A percentile compares a stretch with the other conserved stretches of the same genome.
These are phyloP conservation scores for Tragelaphus oryx DNA, from an alignment of 2,797 vertebrate species.

Conservation along the genomic window DNA sequence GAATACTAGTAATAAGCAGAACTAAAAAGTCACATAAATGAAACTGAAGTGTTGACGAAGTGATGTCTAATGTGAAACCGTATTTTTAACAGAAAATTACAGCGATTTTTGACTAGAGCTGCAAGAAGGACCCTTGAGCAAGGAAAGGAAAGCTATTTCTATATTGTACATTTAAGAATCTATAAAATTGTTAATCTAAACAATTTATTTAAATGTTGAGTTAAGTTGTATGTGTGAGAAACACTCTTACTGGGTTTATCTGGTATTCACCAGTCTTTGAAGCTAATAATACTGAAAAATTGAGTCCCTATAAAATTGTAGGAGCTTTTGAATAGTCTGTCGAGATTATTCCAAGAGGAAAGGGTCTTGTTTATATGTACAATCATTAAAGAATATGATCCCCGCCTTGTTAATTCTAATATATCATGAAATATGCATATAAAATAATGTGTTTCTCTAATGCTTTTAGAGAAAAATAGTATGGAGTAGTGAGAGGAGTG, in stretches of 20 bases:
- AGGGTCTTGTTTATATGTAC: neutral
- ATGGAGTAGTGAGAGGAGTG: neutral
- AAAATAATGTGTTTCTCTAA: neutral
- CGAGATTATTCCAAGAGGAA: neutral
- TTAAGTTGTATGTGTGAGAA: constrained; percentile 2
- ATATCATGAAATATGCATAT: neutral
- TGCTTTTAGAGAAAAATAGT: neutral
- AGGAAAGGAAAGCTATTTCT: neutral
- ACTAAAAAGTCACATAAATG: constrained; percentile 29
- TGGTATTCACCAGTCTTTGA: neutral
- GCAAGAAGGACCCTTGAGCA: neutral
- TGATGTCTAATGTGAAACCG: neutral
- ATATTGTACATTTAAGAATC: neutral
- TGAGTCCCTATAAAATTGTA: constrained; percentile 17
- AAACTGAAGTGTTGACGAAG: neutral
- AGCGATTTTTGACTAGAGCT: neutral
- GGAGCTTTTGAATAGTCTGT: constrained; percentile 13
- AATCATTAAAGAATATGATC: neutral
- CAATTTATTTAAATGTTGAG: neutral
- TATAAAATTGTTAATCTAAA: neutral
- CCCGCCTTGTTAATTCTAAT: neutral
- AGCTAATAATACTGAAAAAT: constrained; percentile 6
- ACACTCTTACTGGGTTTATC: neutral
- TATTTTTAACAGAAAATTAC: neutral
- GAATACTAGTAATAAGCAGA: constrained; percentile 1